These are phyloP conservation scores for Gymnodraco acuticeps DNA, from an alignment of 2,797 vertebrate species.

Conservation along the genomic window DNA sequence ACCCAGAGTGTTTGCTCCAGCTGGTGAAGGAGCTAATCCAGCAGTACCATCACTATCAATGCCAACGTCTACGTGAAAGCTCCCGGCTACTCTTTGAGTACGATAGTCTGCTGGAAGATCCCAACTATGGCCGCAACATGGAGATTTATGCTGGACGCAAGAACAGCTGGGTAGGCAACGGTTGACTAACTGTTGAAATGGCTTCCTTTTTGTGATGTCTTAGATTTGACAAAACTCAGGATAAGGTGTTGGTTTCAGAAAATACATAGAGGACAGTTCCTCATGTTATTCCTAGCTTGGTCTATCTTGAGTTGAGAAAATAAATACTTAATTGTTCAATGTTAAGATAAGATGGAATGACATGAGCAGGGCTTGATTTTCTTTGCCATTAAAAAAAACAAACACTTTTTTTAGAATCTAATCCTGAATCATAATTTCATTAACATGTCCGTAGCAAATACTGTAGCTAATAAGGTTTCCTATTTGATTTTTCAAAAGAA, in stretches of 20 bases:
- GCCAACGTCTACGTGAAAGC: constrained; percentile 93
- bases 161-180: constrained; percentile 93
- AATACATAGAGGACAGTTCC: neutral
- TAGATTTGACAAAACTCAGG: neutral
- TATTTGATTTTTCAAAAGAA: neutral
- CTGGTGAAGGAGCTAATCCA: constrained; percentile 98
- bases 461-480: constrained; percentile 19
- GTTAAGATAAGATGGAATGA: neutral
- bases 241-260: neutral
- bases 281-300: neutral
- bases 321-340: neutral
- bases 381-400: too few species aligned
- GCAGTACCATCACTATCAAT: constrained; percentile 98
- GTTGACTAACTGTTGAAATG: neutral
- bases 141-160: constrained; percentile 97
- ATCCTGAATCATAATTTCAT: neutral
- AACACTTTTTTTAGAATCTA: neutral
- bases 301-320: neutral
- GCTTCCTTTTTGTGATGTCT: neutral
- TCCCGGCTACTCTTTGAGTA: constrained; percentile 98
- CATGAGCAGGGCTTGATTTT: neutral
- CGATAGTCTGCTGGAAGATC: constrained; percentile 95
- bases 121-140: constrained; percentile 93
- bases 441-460: constrained; percentile 10
- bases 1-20: constrained; percentile 94